Evolutionary conservation across 2,888 invertebrate species (phyloP), one percentile per base, ranked within the genome.

Genomic region (Muscina levida): DNA sequence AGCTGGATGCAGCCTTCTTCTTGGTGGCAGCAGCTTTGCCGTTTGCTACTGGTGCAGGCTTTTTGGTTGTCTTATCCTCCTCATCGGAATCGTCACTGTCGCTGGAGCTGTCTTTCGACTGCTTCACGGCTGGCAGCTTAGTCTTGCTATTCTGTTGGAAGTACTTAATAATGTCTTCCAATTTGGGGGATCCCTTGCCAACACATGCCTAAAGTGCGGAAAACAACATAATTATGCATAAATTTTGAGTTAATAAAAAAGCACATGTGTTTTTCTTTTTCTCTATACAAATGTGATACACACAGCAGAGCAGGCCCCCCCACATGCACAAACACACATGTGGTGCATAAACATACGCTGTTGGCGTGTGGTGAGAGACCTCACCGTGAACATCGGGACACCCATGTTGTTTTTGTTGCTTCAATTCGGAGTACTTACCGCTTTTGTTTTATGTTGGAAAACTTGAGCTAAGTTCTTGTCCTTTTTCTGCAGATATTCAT

Each of bases 371-470:
- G 72, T 44, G 17, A 24, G 48, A 73, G 42, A 13, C 44, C 13
- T 53, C 62, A 51, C 37, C 39, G n/a, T n/a, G n/a, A n/a, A n/a
- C n/a, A n/a, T 15, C 15, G 10, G 13, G 8, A 1, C 15, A 53
- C 70, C 37, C 72, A 77, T 68, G 73, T 80, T 67, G 46, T 70
- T 81, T 73, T 51, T 26, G 31, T 44, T 39, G 22, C n/a, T n/a
- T n/a, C 15, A 57, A n/a, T 57, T n/a, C 15, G 1, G 26, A 75
- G 59, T 82, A 92, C 95, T 94, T 92, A 95, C 95, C 91, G 94
- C 93, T 88, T 95, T 95, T 0, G 93, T 93, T 91, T 94, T 95
- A 85, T 93, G 93, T 86, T 94, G 92, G 87, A 94, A 95, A 66
- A 93, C 92, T 85, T 93, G 92, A 0, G 95, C 95, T 37, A 95